Evolutionary conservation across 2,113 vertebrate genomes (phyloP), one percentile per base, ranked within the genome.

Genomic region (Morone saxatilis): DNA sequence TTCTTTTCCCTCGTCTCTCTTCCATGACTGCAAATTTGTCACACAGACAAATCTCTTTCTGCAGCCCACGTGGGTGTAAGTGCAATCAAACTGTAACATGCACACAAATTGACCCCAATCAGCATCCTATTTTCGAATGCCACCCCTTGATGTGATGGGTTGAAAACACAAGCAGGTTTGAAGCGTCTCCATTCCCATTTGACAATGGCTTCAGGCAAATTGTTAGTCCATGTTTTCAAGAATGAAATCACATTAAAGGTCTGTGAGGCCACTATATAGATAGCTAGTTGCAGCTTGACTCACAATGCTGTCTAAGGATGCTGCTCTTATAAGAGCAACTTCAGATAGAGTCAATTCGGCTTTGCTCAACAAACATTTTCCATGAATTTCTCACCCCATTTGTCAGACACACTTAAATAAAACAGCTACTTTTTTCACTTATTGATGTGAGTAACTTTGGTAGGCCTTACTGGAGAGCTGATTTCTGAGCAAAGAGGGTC

Each of bases 81-180:
- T 11, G 80, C 89, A 93, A 93, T 93, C 91, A 93, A 86, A 91
- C 68, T 45, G 78, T 70, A 83, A 78, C 16, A 47, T 51, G 86
- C 71, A 65, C 48, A 17, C 83, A 83, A 83, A 90, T 87, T 76
- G 85, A 86, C 90, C 88, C 87, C 90, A 93, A 90, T 92, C 91
- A 93, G 84, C 63, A 17, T 14, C 62, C 78, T 74, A 59, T 84
- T 85, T 88, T 56, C 43, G 60, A 79, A 78, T 36, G 85, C 66
- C 72, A 38, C 51, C 80, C 51, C 38, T 78, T 59, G 78, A 73
- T 83, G 62, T 56, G 81, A 85, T 57, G 76, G 83, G 71, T 69
- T 84, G 75, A 19, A 84, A 87, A 88, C 82, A 85, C 16, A 40
- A 63, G 80, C 81, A 73, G 57, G 73, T 85, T 45, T 66, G 10